These are phyloP conservation scores for Halocaridina rubra DNA, from an alignment of 2,888 invertebrate species.

Conservation along the genomic window DNA sequence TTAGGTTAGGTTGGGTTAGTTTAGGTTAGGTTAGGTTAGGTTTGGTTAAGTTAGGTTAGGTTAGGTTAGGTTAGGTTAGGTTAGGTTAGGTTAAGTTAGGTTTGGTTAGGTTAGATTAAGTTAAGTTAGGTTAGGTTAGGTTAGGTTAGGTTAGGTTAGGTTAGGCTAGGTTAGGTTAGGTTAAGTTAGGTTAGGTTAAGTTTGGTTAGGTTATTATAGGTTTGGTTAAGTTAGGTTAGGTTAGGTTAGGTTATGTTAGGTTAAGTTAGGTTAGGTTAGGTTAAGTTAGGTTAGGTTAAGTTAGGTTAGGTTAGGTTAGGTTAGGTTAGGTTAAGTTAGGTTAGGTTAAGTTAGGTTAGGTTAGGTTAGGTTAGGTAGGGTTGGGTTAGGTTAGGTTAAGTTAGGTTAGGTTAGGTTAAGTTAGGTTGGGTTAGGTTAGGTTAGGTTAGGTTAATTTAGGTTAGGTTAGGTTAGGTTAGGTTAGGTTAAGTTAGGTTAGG, in stretches of 20 bases:
- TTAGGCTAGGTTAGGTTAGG: background rate
- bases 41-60: no score
- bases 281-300: background rate
- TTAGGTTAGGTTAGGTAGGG: background rate
- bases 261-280: background rate
- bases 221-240: no score
- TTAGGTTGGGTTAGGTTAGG: background rate
- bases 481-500: background rate
- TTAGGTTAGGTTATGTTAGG: no score
- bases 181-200: background rate
- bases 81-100: no score
- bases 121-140: no score
- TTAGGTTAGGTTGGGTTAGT: no score
- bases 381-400: background rate
- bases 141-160: background rate
- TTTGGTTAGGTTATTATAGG: no score
- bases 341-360: background rate
- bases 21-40: no score
- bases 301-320: background rate
- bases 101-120: no score
- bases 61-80: no score
- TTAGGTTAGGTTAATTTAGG: no score
- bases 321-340: background rate
- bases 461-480: background rate
- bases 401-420: background rate